Conservation (phyloP, 2,888 invertebrate genomes). For the Phaedon cochleariae region DNA sequence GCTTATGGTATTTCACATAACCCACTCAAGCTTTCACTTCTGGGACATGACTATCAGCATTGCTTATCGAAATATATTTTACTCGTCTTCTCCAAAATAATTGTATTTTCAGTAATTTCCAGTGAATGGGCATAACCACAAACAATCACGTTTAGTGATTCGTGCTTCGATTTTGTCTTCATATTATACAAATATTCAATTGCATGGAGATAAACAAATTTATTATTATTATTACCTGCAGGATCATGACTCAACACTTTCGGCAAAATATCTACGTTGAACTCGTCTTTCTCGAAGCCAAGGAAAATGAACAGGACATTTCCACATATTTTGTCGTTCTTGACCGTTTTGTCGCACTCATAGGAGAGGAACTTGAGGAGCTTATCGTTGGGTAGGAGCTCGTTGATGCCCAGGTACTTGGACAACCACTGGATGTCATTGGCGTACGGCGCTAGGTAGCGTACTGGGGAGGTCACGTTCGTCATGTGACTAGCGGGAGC, state of each 20-base stretch:
- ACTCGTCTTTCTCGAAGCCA: constrained; percentile 75
- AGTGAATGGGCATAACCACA: too few species aligned
- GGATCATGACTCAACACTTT: constrained; percentile 74
- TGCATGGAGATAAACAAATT: too few species aligned
- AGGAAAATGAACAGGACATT: constrained; percentile 76
- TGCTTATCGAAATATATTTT: too few species aligned
- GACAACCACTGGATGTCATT: constrained; percentile 68
- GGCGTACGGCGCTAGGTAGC: constrained; percentile 71
- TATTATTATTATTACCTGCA: too few species aligned
- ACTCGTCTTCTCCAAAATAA: too few species aligned
- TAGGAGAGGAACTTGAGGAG: constrained; percentile 70
- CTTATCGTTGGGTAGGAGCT: constrained; percentile 75
- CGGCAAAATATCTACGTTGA: constrained; percentile 70
- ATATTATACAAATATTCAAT: too few species aligned
- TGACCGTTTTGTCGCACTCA: constrained; percentile 67
- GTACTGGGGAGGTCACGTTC: constrained; percentile 72
- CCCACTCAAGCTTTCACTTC: too few species aligned
- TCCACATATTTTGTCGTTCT: constrained; percentile 72
- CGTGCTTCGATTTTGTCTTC: too few species aligned
- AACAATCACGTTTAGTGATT: too few species aligned
- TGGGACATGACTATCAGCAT: too few species aligned
- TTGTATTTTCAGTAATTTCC: too few species aligned
- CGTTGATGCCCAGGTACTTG: constrained; percentile 72
- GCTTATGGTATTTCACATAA: too few species aligned
- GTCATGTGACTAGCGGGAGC: constrained; percentile 76